Evolutionary conservation across 2,113 vertebrate species (phyloP), one percentile per base, ranked within the genome.

Genomic region (Corydoras maculifer): DNA sequence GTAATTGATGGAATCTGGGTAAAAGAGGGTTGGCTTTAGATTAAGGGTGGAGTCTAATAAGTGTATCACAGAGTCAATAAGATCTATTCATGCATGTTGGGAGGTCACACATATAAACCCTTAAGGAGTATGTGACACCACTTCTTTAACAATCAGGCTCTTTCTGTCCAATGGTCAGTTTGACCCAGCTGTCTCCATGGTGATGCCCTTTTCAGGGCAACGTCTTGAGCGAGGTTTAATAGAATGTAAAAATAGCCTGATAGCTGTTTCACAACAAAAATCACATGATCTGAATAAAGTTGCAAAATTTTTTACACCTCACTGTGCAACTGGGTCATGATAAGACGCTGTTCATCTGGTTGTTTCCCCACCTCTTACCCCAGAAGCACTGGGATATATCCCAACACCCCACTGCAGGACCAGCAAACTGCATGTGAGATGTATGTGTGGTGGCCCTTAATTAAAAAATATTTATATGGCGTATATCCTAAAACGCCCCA

Each of bases 271-370:
- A 60, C 48, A 48, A 51, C 51, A 53, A 60, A 60, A 60, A 48
- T 60, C 58, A 60, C 58, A 60, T 60, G 68, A 61, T 69, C 67
- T 43, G 25, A 68, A 59, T 50, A 59, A 50, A 32, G n/a, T 11
- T 4, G 12, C 57, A 35, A 30, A 69, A 69, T 60, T 18, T 18
- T 69, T 60, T 69, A 59, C 67, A 69, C 57, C 9, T 60, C 43
- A 3, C 57, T 60, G 25, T 69, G 68, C 50, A 69, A 69, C 68
- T 69, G 18, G 68, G 43, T 69, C 25, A 43, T 60, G 35, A 60
- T 29, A 60, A 68, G 66, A 68, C 31, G n/a, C 35, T 58, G 35
- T n/a, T 35, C 54, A 8, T 35, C 29, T n/a, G 14, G 32, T 11
- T 31, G 65, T 18, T 25, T 25, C 18, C 18, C 18, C 18, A 25